Percentiles rank a stretch among this genome's conserved stretches.
Conservation (phyloP, 2,113 vertebrate genomes). For the Chionomys nivalis region DNA sequence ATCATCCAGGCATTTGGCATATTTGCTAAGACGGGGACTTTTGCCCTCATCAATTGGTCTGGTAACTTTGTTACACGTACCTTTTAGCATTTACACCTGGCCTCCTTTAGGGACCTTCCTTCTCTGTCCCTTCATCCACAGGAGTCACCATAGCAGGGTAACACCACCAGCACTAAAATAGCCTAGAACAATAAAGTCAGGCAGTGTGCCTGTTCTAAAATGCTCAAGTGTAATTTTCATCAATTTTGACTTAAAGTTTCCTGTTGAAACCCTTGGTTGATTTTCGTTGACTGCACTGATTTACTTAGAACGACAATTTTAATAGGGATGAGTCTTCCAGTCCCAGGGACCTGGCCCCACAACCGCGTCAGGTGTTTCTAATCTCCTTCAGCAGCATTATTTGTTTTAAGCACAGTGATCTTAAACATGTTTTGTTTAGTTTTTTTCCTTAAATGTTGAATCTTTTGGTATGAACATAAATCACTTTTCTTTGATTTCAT, state of each 20-base stretch:
- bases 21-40: neutral
- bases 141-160: neutral
- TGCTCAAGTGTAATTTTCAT: neutral
- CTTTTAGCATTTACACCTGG: neutral
- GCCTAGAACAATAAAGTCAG: neutral
- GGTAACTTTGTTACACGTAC: neutral
- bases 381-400: neutral
- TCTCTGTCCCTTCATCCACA: neutral
- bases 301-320: neutral
- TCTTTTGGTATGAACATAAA: neutral
- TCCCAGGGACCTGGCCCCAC: neutral
- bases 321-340: neutral
- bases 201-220: neutral
- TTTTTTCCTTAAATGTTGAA: neutral
- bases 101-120: neutral
- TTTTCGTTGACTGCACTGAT: neutral
- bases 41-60: constrained; percentile 14
- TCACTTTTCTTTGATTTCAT: neutral
- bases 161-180: neutral
- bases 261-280: neutral
- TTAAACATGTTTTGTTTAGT: neutral
- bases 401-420: neutral
- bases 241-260: neutral
- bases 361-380: neutral
- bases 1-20: neutral